Conservation (phyloP, 2,888 invertebrate genomes). For the Volucella inanis region DNA sequence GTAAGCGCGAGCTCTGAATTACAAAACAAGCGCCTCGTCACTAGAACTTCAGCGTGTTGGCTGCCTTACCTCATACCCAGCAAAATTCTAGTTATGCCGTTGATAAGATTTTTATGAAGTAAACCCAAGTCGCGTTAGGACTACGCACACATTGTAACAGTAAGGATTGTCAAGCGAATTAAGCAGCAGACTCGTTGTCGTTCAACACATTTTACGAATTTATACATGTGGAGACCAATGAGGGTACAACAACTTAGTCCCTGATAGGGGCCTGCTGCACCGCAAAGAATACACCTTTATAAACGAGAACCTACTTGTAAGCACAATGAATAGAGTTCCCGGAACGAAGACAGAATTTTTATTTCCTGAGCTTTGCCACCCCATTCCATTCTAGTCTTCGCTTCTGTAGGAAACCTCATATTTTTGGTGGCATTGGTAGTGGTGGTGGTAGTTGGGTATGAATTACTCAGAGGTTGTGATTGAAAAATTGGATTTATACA, state of each 20-base stretch:
- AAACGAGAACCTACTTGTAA: neutral
- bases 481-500: conserved; percentile 45
- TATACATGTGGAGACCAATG: conserved; percentile 1
- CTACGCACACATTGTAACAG: neutral
- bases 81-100: conserved; percentile 23
- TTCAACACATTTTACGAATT: neutral
- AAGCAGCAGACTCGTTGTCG: neutral
- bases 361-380: neutral
- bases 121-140: neutral
- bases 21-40: conserved; percentile 25
- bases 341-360: conserved; percentile 6
- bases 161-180: conserved; percentile 10
- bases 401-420: conserved; percentile 4
- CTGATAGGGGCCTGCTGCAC: neutral
- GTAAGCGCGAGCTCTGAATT: conserved; percentile 38
- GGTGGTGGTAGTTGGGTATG: conserved; percentile 3
- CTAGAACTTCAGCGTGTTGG: conserved; percentile 7
- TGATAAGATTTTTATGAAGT: conserved; percentile 42
- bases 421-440: neutral
- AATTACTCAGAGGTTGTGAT: conserved; percentile 4
- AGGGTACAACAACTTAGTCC: neutral
- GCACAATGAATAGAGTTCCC: neutral
- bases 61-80: conserved; percentile 4
- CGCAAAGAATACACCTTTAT: neutral
- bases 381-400: neutral